Evolutionary conservation across 1,140 invertebrate species (phyloP).

Genomic region (Phymorhynchus buccinoides): DNA sequence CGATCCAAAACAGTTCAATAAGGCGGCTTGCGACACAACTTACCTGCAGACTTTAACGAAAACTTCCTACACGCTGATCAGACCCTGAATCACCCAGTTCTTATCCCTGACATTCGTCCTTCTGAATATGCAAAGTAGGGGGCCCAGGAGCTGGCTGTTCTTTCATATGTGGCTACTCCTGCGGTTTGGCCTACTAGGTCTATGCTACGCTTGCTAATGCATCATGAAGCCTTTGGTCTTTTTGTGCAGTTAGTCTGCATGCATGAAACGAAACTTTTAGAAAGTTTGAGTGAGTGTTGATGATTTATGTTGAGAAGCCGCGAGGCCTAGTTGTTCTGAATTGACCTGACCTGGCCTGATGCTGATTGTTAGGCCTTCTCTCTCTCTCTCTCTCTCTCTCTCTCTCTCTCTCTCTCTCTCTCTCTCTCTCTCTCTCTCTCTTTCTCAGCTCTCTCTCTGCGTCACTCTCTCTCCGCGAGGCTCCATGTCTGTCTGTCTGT

Average conservation of each 20-base stretch:
- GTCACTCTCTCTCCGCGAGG: too few species aligned
- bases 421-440: too few species aligned
- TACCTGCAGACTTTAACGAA: not conserved
- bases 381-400: conserved; percentile 2
- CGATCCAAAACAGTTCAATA: not conserved
- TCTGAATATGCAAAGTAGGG: conserved; percentile 39
- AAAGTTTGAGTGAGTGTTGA: not conserved
- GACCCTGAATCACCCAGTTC: conserved; percentile 30
- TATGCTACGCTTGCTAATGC: not conserved
- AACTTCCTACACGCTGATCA: not conserved
- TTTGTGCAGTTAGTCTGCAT: too few species aligned
- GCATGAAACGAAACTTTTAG: not conserved
- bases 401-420: not conserved
- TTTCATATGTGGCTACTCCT: conserved; percentile 24
- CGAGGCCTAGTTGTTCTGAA: too few species aligned
- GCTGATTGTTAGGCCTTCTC: not conserved
- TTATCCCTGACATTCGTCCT: conserved; percentile 4
- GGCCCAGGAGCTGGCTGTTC: conserved; percentile 23
- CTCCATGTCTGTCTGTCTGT: too few species aligned
- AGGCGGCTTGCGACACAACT: not conserved
- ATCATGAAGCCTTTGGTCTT: not conserved
- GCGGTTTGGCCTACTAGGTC: not conserved
- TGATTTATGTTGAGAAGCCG: not conserved
- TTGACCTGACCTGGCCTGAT: too few species aligned
- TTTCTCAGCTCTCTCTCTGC: too few species aligned